A percentile compares a stretch with the other conserved stretches of the same genome.
phyloP scores from a whole-genome alignment of 2,797 vertebrate species.

The Intellagama lesueurii region DNA sequence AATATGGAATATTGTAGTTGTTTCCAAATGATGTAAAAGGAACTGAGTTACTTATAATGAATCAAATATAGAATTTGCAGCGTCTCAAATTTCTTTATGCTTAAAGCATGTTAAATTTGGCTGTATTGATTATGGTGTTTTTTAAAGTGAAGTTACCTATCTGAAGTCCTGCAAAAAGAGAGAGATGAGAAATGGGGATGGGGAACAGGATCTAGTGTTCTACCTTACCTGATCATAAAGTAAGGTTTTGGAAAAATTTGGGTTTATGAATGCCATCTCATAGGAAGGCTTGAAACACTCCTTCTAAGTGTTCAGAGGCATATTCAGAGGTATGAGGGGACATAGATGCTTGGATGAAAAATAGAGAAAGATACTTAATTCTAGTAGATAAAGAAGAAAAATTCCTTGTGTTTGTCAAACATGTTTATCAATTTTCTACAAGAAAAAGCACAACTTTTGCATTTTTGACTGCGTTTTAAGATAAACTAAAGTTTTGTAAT shows the following conservation, averaged over 20 bases:
- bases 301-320: constrained; percentile 17
- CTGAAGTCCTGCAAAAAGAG: too few species aligned
- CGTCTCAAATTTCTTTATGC: background rate
- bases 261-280: constrained; percentile 31
- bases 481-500: constrained; percentile 3
- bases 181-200: background rate
- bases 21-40: background rate
- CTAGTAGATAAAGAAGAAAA: constrained; percentile 13
- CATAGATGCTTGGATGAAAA: constrained; percentile 1
- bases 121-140: background rate
- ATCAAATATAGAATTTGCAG: background rate
- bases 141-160: background rate
- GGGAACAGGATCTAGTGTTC: background rate
- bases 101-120: background rate
- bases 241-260: background rate
- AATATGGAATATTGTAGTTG: background rate
- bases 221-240: background rate
- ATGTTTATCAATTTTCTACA: background rate
- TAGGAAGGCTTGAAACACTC: constrained; percentile 39
- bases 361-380: background rate
- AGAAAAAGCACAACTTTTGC: background rate
- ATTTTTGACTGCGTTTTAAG: constrained; percentile 21
- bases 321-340: background rate
- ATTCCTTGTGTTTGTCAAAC: background rate
- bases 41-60: background rate